Evolutionary conservation across 1,140 invertebrate species (phyloP), one percentile per base, ranked within the genome.

Genomic region (Drosophila pandora): DNA sequence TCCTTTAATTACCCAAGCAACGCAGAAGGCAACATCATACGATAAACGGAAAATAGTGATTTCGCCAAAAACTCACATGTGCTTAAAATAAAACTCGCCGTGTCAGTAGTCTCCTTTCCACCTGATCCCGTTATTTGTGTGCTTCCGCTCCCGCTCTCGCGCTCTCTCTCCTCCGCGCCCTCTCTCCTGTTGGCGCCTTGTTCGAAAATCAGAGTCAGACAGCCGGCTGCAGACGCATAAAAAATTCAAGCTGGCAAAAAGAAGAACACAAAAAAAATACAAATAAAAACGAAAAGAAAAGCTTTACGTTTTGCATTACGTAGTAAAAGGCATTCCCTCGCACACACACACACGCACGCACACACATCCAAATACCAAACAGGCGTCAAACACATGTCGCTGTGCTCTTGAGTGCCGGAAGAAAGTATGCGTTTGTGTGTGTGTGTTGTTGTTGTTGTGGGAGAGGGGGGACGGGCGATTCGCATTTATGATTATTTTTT

Each of bases 401-500:
- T 68, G 25, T 60, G 49, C 21, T 47, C 22, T 47, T 47, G 43
- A 22, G 43, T 22, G 43, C n/a, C 41, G 41, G n/a, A 43, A 13
- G 28, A 39, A 49, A 55, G 45, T 56, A 37, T 56, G 21, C 68
- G 32, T 59, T 28, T 84, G 54, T 76, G 50, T 50, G 45, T 64
- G 59, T 61, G 13, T 8, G 4, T 21, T 2, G 2, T 3, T 6
- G 34, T 5, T 8, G 4, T 21, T 2, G 2, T 3, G 13, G 34
- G 10, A 3, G 3, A 3, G 10, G 34, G 10, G 10, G 34, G 10
- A 10, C 2, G 10, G 34, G 12, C 2, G 28, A 47, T 68, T 69
- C 63, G 50, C 65, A 74, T 81, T 78, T 82, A 82, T 87, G 83
- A 82, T 87, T 88, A 81, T 85, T 81, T 85, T 81, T 76, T 58